Evolutionary conservation across 1,140 invertebrate species (phyloP).

Genomic region (Aphidius gifuensis): DNA sequence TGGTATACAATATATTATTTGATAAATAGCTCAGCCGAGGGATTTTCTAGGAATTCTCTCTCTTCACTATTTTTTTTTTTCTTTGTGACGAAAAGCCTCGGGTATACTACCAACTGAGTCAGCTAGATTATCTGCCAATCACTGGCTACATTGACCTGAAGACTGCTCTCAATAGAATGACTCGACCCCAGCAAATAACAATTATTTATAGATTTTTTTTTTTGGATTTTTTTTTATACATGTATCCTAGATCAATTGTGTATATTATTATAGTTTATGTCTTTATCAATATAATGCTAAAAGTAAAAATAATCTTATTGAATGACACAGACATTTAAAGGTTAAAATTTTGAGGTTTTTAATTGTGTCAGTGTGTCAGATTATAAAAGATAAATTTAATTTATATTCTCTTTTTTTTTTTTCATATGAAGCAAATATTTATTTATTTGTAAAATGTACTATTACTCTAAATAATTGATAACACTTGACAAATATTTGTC

Average conservation of each 20-base stretch:
- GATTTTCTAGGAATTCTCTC: conserved; percentile 3
- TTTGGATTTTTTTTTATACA: neutral
- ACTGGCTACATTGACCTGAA: conserved; percentile 32
- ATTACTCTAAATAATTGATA: no score
- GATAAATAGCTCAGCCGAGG: neutral
- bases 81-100: conserved; percentile 27
- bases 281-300: no score
- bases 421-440: no score
- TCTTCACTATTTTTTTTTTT: conserved; percentile 14
- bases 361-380: no score
- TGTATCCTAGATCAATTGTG: neutral
- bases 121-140: conserved; percentile 28
- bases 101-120: conserved; percentile 32
- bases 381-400: no score
- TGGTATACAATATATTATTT: neutral
- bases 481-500: no score
- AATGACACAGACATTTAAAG: no score
- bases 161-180: conserved; percentile 30
- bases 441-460: no score
- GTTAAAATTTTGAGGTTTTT: no score
- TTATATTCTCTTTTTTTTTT: no score
- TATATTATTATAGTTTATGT: no score
- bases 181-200: conserved; percentile 17
- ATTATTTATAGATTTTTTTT: neutral
- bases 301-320: no score